Conservation (phyloP, 1,140 invertebrate species). For the Portunus trituberculatus region DNA sequence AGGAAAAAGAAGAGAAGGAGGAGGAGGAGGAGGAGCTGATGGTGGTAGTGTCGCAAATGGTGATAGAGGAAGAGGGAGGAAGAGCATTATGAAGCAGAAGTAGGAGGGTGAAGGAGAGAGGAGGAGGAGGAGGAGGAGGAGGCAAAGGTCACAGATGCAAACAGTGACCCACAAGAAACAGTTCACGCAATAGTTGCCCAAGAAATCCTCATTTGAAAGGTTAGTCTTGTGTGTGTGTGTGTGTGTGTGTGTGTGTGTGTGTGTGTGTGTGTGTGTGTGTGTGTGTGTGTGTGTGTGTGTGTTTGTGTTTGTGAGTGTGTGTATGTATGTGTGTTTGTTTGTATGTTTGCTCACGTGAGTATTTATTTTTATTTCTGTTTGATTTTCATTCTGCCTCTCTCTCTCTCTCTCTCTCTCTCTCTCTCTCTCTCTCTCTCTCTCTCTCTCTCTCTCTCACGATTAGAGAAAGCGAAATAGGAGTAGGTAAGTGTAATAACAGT, state of each 20-base stretch:
- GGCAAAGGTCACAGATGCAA: background rate
- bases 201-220: background rate
- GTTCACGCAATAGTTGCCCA: background rate
- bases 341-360: background rate
- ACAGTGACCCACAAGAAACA: background rate
- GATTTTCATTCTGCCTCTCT: too few relatives aligned
- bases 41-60: too few relatives aligned
- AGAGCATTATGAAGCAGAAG: too few relatives aligned
- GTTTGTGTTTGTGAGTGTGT: background rate
- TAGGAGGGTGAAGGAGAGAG: background rate
- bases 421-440: too few relatives aligned
- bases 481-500: background rate
- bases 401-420: too few relatives aligned
- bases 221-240: background rate
- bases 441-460: background rate
- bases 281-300: constrained; percentile 20
- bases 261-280: constrained; percentile 20
- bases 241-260: constrained; percentile 20
- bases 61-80: too few relatives aligned
- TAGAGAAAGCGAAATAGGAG: background rate
- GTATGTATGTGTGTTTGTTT: background rate
- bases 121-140: background rate
- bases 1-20: too few relatives aligned
- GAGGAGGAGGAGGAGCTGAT: too few relatives aligned
- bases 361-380: too few relatives aligned